Conservation (phyloP, 2,797 vertebrate species). For the Acanthurus lineatus region DNA sequence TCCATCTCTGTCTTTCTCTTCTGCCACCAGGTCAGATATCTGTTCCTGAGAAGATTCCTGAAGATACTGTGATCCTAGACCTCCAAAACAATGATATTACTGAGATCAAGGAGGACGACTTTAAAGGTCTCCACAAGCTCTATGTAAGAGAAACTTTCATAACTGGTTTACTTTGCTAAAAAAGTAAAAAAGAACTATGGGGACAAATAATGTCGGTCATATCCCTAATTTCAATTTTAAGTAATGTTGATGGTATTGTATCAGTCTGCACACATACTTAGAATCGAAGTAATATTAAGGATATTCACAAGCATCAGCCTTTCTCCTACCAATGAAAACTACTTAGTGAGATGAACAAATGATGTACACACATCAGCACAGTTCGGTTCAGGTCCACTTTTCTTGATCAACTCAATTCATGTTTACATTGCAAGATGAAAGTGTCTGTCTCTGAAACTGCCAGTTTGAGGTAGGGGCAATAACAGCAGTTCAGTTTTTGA, state of each 20-base stretch:
- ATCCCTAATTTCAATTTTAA: neutral
- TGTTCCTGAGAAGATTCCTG: slow-evolving; percentile 92
- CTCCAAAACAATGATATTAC: slow-evolving; percentile 98
- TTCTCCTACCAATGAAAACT: neutral
- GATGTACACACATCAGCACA: neutral
- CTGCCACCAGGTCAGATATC: slow-evolving; percentile 88
- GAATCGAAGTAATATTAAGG: no score
- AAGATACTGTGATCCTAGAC: slow-evolving; percentile 93
- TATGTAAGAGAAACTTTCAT: slow-evolving; percentile 87
- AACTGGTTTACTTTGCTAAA: neutral
- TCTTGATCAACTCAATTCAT: no score
- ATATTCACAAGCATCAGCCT: no score
- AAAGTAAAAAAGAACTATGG: neutral
- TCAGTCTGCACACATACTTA: neutral
- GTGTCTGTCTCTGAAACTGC: no score
- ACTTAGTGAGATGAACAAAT: neutral
- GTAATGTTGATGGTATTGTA: neutral
- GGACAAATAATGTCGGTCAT: neutral
- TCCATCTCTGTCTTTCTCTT: slow-evolving; percentile 17
- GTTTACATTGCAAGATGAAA: no score
- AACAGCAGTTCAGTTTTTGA: no score
- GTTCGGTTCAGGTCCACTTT: no score
- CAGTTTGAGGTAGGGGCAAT: no score
- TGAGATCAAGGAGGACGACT: slow-evolving; percentile 96
- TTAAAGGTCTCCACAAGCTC: slow-evolving; percentile 92